phyloP scores from a whole-genome alignment of 37 sponge, comb jelly and placozoan genomes.

The Haliclona indistincta region DNA sequence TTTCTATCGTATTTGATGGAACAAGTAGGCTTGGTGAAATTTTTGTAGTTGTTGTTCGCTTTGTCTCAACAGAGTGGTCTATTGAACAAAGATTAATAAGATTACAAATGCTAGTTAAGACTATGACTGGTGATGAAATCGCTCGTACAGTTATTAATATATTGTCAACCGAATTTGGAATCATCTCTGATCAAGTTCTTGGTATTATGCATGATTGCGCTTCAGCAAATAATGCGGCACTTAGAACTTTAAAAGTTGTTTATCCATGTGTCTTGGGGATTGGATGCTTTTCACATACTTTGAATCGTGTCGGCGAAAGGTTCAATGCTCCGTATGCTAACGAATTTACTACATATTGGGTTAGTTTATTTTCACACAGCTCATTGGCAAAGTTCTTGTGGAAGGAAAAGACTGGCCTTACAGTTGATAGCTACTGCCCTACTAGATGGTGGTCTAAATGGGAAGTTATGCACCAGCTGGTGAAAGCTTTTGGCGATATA shows the following conservation, averaged over 20 bases:
- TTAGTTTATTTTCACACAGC: slow-evolving; percentile 20
- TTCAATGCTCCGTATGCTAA: not conserved
- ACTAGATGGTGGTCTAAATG: slow-evolving; percentile 51
- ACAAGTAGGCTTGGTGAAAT: slow-evolving; percentile 45
- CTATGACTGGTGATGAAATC: slow-evolving; percentile 12
- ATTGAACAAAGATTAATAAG: slow-evolving; percentile 23
- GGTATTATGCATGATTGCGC: slow-evolving; percentile 5
- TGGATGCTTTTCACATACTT: slow-evolving; percentile 27
- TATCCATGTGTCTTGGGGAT: slow-evolving; percentile 16
- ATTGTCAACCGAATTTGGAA: slow-evolving; percentile 2
- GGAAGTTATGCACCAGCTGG: slow-evolving; percentile 26
- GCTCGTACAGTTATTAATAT: not conserved
- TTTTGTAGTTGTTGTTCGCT: slow-evolving; percentile 39
- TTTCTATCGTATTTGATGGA: slow-evolving; percentile 63
- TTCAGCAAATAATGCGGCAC: slow-evolving; percentile 12
- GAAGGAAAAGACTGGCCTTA: slow-evolving; percentile 11
- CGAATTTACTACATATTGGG: slow-evolving; percentile 28
- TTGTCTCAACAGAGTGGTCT: slow-evolving; percentile 15
- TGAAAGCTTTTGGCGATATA: slow-evolving; percentile 22
- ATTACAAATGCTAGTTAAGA: slow-evolving; percentile 20
- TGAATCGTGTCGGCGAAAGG: slow-evolving; percentile 17
- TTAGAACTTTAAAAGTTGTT: not conserved
- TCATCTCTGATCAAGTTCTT: not conserved
- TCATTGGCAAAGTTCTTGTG: slow-evolving; percentile 8
- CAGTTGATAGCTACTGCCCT: not conserved